Base-by-base conservation (phyloP, 2,888 invertebrate genomes). In the Urechis unicinctus region DNA sequence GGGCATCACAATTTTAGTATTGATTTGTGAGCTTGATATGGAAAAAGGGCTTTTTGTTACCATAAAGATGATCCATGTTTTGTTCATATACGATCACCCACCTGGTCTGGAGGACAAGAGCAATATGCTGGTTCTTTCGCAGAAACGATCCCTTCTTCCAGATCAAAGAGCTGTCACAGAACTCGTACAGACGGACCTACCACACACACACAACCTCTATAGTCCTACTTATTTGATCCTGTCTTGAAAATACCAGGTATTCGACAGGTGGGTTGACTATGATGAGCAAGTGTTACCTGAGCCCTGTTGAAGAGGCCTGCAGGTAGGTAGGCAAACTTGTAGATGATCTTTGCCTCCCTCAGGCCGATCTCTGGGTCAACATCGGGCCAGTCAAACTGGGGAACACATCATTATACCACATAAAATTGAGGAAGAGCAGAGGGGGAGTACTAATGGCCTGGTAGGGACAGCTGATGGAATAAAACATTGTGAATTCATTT, bases 111-210 rank as follows among this genome's bases (percentile, higher is more conserved):
- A 68, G 61, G 41, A 77, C 58, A 2, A 77, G 57, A 22, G 75
- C 75, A 17, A 66, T 60, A 57, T 78, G 75, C 43, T 68, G 59
- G 55, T 76, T 77, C 56, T 78, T 77, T 59, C 66, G 68, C 50
- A 78, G 64, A 46, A 73, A 59, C n/a, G 73, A 73, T 3, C 78
- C 78, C 47, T 69, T 71, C 62, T 77, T 77, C 78, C 78, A 78
- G 50, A 78, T 68, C 43, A 67, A 56, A 17, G 71, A 65, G 21
- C 66, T 68, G 53, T 75, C 73, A n/a, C 71, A 69, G 61, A 71
- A 75, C 58, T 73, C 68, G 58, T 72, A 70, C 50, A 77, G 65
- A 29, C 77, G 61, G 53, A 76, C 77, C 73, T 77, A 72, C n/a
- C 59, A 57, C n/a, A n/a, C n/a, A n/a, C n/a, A n/a, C n/a, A n/a